These are phyloP conservation scores for Synanthedon formicaeformis DNA, from an alignment of 2,888 invertebrate species.

Conservation along the genomic window DNA sequence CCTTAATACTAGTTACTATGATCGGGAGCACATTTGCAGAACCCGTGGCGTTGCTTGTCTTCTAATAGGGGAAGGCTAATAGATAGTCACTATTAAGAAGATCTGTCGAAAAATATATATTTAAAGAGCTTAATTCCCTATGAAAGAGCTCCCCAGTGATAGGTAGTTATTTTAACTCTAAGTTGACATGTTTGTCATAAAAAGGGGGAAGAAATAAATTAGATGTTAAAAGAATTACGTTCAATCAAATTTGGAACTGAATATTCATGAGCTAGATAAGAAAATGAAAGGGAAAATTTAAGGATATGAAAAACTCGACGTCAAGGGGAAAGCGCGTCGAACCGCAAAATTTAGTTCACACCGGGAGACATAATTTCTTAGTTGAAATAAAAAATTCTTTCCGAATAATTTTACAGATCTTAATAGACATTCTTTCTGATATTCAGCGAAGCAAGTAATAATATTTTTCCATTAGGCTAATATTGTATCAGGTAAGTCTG, in stretches of 20 bases:
- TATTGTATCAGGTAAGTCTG: background rate
- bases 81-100: too few relatives aligned
- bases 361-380: slow-evolving; percentile 11
- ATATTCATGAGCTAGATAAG: slow-evolving; percentile 7
- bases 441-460: background rate
- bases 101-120: too few relatives aligned
- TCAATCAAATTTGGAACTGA: slow-evolving; percentile 1
- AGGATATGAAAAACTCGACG: slow-evolving; percentile 9
- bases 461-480: background rate
- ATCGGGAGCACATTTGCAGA: too few relatives aligned
- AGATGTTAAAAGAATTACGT: too few relatives aligned
- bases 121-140: too few relatives aligned
- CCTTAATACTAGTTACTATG: too few relatives aligned
- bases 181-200: too few relatives aligned
- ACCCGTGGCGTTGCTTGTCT: too few relatives aligned
- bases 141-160: too few relatives aligned
- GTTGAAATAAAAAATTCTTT: slow-evolving; percentile 1
- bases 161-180: too few relatives aligned
- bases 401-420: slow-evolving; percentile 9
- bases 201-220: too few relatives aligned
- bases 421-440: slow-evolving; percentile 6
- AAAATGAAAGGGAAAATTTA: slow-evolving; percentile 15
- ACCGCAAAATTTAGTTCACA: slow-evolving; percentile 18
- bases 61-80: too few relatives aligned
- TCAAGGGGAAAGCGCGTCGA: slow-evolving; percentile 11